phyloP scores from a whole-genome alignment of 2,113 vertebrate species.

The Dissostichus mawsoni region DNA sequence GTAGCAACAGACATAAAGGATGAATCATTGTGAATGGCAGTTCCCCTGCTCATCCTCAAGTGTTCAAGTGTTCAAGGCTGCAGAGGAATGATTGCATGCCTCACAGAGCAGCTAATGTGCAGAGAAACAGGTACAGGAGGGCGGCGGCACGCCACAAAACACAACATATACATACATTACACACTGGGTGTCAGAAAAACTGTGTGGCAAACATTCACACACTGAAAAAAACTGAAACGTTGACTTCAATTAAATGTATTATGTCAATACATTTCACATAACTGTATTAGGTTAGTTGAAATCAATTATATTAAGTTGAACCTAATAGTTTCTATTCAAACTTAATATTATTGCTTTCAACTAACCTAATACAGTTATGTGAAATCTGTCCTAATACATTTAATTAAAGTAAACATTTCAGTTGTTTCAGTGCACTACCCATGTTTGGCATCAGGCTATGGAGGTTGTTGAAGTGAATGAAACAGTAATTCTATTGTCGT shows the following conservation, averaged over 20 bases:
- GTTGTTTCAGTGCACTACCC: too few relatives aligned
- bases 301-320: too few relatives aligned
- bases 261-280: too few relatives aligned
- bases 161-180: slow-evolving; percentile 18
- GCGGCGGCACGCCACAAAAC: neutral
- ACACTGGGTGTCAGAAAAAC: neutral
- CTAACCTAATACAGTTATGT: too few relatives aligned
- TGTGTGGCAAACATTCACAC: neutral
- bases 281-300: too few relatives aligned
- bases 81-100: slow-evolving; percentile 16
- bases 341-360: too few relatives aligned
- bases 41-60: slow-evolving; percentile 18
- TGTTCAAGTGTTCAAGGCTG: slow-evolving; percentile 27
- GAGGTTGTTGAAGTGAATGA: neutral
- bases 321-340: too few relatives aligned
- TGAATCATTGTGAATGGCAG: slow-evolving; percentile 26
- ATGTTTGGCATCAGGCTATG: neutral
- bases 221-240: too few relatives aligned
- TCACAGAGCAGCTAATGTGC: slow-evolving; percentile 37
- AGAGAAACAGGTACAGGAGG: slow-evolving; percentile 41
- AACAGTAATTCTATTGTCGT: neutral
- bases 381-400: too few relatives aligned
- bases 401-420: too few relatives aligned
- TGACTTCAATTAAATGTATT: too few relatives aligned
- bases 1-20: slow-evolving; percentile 18